phyloP scores from a whole-genome alignment of 1,140 invertebrate genomes.

The Melitaea cinxia region DNA sequence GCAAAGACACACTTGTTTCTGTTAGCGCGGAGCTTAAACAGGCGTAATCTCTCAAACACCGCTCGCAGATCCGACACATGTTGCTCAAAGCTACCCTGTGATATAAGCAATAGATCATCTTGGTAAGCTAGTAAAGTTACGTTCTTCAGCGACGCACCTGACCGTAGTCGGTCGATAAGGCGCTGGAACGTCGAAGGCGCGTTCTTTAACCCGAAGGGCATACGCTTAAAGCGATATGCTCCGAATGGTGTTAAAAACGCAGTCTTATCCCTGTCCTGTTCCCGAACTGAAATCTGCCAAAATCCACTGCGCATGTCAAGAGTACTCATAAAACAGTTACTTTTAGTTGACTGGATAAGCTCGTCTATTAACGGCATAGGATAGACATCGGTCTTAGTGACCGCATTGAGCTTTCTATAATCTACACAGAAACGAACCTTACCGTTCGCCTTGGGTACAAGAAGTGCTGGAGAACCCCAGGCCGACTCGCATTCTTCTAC shows the following conservation, averaged over 20 bases:
- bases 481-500: constrained; percentile 11
- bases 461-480: constrained; percentile 3
- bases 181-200: constrained; percentile 72
- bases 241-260: constrained; percentile 66
- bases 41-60: too few species aligned
- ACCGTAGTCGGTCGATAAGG: constrained; percentile 45
- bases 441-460: constrained; percentile 13
- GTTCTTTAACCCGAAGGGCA: constrained; percentile 66
- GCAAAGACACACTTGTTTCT: too few species aligned
- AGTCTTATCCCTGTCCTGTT: constrained; percentile 68
- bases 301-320: constrained; percentile 50
- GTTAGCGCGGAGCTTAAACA: neutral
- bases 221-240: constrained; percentile 52
- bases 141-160: neutral
- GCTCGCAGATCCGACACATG: neutral
- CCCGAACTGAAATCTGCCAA: constrained; percentile 48
- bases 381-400: constrained; percentile 16
- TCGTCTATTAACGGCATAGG: constrained; percentile 14
- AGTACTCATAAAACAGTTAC: constrained; percentile 11
- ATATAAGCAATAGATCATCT: constrained; percentile 56
- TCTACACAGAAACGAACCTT: constrained; percentile 18
- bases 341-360: constrained; percentile 1
- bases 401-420: constrained; percentile 21
- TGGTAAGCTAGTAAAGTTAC: constrained; percentile 56
- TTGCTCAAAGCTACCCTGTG: neutral